These are phyloP conservation scores for Bos javanicus DNA, from an alignment of 2,113 vertebrate species.

Conservation along the genomic window DNA sequence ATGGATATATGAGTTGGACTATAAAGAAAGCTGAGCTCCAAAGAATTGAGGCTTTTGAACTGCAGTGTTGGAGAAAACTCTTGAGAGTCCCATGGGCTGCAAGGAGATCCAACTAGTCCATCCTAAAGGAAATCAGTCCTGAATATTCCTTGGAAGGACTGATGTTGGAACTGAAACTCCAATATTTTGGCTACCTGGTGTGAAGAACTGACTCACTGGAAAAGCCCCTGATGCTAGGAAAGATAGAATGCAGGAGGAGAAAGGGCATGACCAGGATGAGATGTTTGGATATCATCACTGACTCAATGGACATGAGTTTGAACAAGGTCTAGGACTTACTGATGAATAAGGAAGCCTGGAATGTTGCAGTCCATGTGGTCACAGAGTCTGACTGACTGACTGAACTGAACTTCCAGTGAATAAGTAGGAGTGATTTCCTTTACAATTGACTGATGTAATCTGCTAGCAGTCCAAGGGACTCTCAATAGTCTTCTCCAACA, in stretches of 20 bases:
- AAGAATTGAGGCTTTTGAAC: background rate
- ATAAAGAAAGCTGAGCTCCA: background rate
- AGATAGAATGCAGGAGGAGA: background rate
- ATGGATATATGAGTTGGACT: background rate
- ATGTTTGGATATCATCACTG: background rate
- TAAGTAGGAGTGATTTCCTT: background rate
- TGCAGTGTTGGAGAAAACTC: background rate
- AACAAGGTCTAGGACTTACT: background rate
- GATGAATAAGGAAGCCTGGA: background rate
- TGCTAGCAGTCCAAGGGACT: background rate
- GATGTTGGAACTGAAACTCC: background rate
- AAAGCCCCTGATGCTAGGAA: background rate
- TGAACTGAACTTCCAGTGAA: background rate
- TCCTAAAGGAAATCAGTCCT: background rate
- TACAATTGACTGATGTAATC: background rate
- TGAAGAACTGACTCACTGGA: background rate
- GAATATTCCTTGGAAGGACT: background rate
- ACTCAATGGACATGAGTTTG: background rate
- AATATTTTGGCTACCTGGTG: background rate
- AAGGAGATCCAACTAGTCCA: background rate
- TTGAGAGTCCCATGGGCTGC: background rate
- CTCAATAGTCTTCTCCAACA: background rate
- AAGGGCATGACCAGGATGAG: background rate
- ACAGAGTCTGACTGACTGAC: background rate
- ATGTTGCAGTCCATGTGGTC: background rate